Conservation (phyloP, 2,113 vertebrate species). For the Raja brachyura region DNA sequence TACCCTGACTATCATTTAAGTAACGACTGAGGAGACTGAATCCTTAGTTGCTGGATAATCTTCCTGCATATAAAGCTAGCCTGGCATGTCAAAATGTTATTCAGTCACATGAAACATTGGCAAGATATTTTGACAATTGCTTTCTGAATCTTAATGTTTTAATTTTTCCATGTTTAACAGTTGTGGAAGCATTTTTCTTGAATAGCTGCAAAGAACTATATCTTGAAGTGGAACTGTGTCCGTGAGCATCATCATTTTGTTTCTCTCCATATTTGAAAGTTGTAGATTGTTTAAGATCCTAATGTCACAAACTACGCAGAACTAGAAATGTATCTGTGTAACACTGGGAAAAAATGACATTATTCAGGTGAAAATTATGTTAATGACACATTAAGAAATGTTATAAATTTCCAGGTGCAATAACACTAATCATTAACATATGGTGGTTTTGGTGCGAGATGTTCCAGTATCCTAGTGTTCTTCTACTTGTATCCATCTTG, state of each 20-base stretch:
- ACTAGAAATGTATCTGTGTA: too few relatives aligned
- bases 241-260: slow-evolving; percentile 62
- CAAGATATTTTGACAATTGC: background rate
- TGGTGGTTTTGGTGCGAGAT: too few relatives aligned
- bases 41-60: background rate
- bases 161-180: slow-evolving; percentile 49
- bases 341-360: too few relatives aligned
- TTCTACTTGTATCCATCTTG: too few relatives aligned
- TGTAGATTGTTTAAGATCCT: background rate
- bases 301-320: background rate
- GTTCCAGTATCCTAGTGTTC: too few relatives aligned
- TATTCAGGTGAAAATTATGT: too few relatives aligned
- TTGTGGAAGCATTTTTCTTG: slow-evolving; percentile 87
- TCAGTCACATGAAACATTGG: background rate
- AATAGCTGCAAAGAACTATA: slow-evolving; percentile 70
- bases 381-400: too few relatives aligned
- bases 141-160: slow-evolving; percentile 29
- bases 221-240: slow-evolving; percentile 87
- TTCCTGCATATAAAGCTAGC: background rate
- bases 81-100: background rate
- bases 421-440: too few relatives aligned
- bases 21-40: background rate
- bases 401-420: too few relatives aligned
- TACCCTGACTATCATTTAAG: background rate
- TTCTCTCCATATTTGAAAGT: background rate